Base-by-base conservation (phyloP, 2,797 vertebrate genomes). In the Trachops cirrhosus region DNA sequence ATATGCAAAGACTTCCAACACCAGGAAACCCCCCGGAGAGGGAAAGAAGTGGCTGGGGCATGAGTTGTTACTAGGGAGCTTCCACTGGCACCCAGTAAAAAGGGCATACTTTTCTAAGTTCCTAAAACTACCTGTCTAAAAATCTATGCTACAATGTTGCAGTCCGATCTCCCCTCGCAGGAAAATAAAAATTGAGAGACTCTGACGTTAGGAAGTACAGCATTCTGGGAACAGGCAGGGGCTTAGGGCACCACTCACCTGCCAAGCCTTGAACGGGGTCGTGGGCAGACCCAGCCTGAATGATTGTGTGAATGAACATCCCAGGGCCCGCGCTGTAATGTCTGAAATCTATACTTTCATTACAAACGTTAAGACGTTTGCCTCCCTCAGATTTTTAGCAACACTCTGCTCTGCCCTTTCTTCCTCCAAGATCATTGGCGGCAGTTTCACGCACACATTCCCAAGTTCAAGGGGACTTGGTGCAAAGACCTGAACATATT, bases 171-270 rank as follows among this genome's bases (percentile, higher is more conserved):
- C 34, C 44, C 29, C 50, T 89, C 29, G 34, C 6, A 44, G 77
- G 39, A 67, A 88, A 88, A 95, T 29, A 7, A 68, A 96, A 95
- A 82, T 50, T 41, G 80, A 59, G 52, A 83, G 22, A 39, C 32
- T 91, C n/a, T 90, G 37, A 41, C 26, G 21, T 4, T 32, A 10
- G 24, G 34, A 95, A 8, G 29, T 59, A 9, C 7, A 74, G 41
- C 86, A 70, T 93, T 75, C 70, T 71, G 85, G 67, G 16, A 88
- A 67, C 10, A 32, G 37, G 9, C 19, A 14, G 50, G 32, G 26
- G 7, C 4, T 37, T 80, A 71, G 41, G 32, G 29, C 2, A 50
- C 24, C 24, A 84, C 14, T n/a, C 91, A 39, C 21, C 54, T 59
- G 19, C n/a, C 48, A 70, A n/a, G 29, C 34, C 19, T 73, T 70